These are phyloP conservation scores for Pseudanteris insignis DNA, from an alignment of 2,888 invertebrate species.

Conservation along the genomic window DNA sequence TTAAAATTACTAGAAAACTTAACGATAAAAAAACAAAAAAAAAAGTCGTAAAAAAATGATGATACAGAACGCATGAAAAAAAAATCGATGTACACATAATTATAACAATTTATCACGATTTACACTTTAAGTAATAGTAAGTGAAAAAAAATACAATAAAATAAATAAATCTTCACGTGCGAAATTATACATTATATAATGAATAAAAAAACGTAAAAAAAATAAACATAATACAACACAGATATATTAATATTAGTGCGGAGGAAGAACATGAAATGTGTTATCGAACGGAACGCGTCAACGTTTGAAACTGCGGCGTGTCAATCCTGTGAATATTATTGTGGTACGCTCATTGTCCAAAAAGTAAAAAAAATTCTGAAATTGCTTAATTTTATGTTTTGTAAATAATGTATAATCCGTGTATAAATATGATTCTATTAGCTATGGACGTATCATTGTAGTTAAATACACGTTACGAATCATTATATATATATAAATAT, in stretches of 20 bases:
- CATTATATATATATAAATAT: conserved; percentile 63
- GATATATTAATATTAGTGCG: conserved; percentile 21
- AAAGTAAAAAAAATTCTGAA: conserved; percentile 36
- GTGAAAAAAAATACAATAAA: conserved; percentile 40
- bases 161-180: conserved; percentile 33
- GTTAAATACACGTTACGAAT: conserved; percentile 63
- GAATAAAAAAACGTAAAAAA: too few relatives aligned
- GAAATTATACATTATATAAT: conserved; percentile 24
- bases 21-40: conserved; percentile 3
- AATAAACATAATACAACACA: too few relatives aligned
- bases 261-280: conserved; percentile 18
- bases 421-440: conserved; percentile 65
- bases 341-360: conserved; percentile 52
- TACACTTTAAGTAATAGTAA: conserved; percentile 44
- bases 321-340: conserved; percentile 52
- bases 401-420: conserved; percentile 67
- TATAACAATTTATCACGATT: conserved; percentile 49
- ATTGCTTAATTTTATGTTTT: conserved; percentile 62
- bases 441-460: conserved; percentile 64
- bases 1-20: conserved; percentile 13
- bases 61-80: conserved; percentile 25
- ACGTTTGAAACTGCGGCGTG: conserved; percentile 26
- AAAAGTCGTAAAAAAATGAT: conserved; percentile 2
- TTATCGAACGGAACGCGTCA: conserved; percentile 24
- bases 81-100: conserved; percentile 51